Conservation (phyloP, 1,140 invertebrate genomes). For the Hyles vespertilio region DNA sequence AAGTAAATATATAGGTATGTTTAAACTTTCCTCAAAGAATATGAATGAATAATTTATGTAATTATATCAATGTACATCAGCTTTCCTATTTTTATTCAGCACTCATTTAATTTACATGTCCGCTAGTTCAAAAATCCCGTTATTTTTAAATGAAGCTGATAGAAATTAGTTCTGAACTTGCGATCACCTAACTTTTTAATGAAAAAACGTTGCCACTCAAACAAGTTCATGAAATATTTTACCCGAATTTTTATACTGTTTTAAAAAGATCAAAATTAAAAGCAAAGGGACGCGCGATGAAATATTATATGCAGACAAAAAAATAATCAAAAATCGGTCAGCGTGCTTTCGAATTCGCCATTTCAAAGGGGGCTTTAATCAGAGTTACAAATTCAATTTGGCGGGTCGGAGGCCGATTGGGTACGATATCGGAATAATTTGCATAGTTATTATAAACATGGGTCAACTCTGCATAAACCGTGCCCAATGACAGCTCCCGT, state of each 20-base stretch:
- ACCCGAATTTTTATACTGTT: background rate
- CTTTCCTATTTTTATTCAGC: no score
- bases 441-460: slow-evolving; percentile 72
- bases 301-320: slow-evolving; percentile 8
- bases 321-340: slow-evolving; percentile 30
- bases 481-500: slow-evolving; percentile 51
- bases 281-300: background rate
- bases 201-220: no score
- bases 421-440: slow-evolving; percentile 66
- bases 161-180: no score
- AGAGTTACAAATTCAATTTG: slow-evolving; percentile 71
- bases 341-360: slow-evolving; percentile 42
- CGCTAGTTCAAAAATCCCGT: no score
- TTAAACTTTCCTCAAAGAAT: no score
- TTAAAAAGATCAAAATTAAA: slow-evolving; percentile 10
- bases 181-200: no score
- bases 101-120: no score
- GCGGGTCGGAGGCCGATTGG: slow-evolving; percentile 46
- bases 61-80: no score
- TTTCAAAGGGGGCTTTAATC: slow-evolving; percentile 63
- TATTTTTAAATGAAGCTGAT: no score
- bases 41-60: no score
- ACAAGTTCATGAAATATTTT: background rate
- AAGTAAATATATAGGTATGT: no score
- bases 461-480: slow-evolving; percentile 63